A percentile compares a stretch with the other conserved stretches of the same genome.
Evolutionary conservation across 2,797 vertebrate species (phyloP).

Genomic region (Eidolon dupreanum): DNA sequence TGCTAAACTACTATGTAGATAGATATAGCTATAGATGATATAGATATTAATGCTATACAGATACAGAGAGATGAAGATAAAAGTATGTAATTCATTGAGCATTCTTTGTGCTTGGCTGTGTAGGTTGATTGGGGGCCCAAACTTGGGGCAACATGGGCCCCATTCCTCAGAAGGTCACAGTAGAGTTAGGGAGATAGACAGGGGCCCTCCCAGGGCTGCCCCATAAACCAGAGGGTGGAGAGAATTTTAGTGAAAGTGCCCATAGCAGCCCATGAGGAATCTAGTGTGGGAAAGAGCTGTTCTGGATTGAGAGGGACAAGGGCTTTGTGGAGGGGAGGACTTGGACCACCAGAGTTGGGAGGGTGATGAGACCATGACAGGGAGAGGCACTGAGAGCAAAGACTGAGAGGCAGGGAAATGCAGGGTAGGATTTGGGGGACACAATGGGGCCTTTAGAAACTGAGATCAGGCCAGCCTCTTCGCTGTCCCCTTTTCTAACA

Average conservation of each 20-base stretch:
- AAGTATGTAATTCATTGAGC: neutral
- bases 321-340: neutral
- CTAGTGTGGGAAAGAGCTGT: too few relatives aligned
- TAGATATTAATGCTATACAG: neutral
- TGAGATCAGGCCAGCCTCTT: neutral
- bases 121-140: neutral
- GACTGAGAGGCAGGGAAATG: neutral
- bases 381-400: neutral
- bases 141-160: neutral
- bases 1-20: neutral
- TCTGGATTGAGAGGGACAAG: neutral
- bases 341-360: neutral
- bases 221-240: neutral
- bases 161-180: neutral
- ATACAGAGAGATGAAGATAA: neutral
- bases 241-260: neutral
- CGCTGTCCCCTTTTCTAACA: neutral
- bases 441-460: neutral
- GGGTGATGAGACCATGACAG: fast-evolving
- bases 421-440: fast-evolving
- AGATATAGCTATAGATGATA: neutral
- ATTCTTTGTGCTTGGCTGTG: neutral
- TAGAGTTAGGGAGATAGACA: neutral
- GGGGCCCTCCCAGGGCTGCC: neutral
- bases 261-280: neutral